Base-by-base conservation (phyloP, 2,797 vertebrate genomes). In the Aldrovandia affinis region DNA sequence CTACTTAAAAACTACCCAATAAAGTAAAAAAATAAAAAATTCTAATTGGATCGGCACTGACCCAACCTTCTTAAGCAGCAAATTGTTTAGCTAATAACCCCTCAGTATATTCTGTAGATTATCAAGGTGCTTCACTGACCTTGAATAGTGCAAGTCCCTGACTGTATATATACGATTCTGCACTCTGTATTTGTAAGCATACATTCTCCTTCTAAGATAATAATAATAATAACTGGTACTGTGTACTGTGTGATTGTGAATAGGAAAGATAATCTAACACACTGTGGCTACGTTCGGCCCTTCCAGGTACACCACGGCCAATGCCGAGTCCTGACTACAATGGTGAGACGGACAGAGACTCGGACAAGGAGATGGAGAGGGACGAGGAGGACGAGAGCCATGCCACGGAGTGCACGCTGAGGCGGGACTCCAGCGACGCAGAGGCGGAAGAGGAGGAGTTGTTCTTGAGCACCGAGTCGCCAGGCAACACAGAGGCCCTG, bases 271-370 rank as follows among this genome's bases (percentile, higher is more conserved):
- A 20, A 50, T 28, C 15, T 68, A 36, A 75, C 70, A 0, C 33
- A 14, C n/a, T 44, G 8, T 8, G 12, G 0, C 20, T 44, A 44
- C 39, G 55, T 57, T 15, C 70, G 14, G 14, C 33, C 33, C 10
- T 6, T n/a, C 44, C 63, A 96, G 95, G 3, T 96, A 96, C 83
- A 95, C 85, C 15, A 96, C 95, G n/a, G 96, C 96, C 87, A 96
- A 96, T 0, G 95, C 94, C 0, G 96, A 96, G 86, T 96, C 96
- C 0, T n/a, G 95, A 96, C 78, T 95, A 94, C 0, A 94, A 96
- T 36, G 91, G 89, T 2, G 89, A 84, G 93, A 95, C 86, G 91
- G 94, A 93, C 83, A 87, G 73, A 57, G 94, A 93, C 25, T 95
- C 28, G 0, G 95, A 96, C 44, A 47, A 42, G 73, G 61, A 65